These are phyloP conservation scores for Incurvaria masculella DNA, from an alignment of 2,888 invertebrate species.

Conservation along the genomic window DNA sequence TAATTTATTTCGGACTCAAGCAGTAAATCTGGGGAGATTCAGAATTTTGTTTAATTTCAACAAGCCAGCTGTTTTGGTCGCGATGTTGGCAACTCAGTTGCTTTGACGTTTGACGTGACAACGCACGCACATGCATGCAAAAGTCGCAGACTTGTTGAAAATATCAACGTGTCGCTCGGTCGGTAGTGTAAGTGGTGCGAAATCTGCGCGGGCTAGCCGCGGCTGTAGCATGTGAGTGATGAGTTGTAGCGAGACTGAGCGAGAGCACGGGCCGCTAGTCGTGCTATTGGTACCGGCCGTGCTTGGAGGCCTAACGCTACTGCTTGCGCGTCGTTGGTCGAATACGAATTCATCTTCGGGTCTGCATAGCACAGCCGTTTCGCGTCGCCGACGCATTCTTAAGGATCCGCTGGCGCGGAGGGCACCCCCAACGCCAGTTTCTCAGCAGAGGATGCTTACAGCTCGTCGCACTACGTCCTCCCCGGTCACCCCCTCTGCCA, in stretches of 20 bases:
- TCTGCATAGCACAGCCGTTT: conserved; percentile 42
- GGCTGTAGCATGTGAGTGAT: conserved; percentile 55
- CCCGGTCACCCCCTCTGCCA: not conserved
- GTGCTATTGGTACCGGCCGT: conserved; percentile 53
- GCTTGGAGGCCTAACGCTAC: conserved; percentile 51
- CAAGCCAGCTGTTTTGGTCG: too few relatives aligned
- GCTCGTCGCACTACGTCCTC: not conserved
- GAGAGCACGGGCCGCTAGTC: conserved; percentile 56
- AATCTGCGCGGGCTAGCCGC: not conserved
- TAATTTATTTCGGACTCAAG: too few relatives aligned
- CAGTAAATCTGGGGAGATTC: too few relatives aligned
- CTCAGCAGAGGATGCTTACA: not conserved
- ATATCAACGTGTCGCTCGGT: not conserved
- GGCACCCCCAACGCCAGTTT: conserved; percentile 29
- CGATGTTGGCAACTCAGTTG: too few relatives aligned
- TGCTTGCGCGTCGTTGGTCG: conserved; percentile 50
- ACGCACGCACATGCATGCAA: too few relatives aligned
- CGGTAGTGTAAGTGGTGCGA: not conserved
- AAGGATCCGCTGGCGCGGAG: conserved; percentile 49
- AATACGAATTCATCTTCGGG: conserved; percentile 43
- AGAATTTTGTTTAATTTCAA: too few relatives aligned
- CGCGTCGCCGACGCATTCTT: conserved; percentile 49
- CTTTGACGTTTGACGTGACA: too few relatives aligned
- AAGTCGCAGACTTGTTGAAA: too few relatives aligned
- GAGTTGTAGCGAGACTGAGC: conserved; percentile 49